Evolutionary conservation across 2,888 invertebrate genomes (phyloP), one percentile per base, ranked within the genome.

Genomic region (Drosophila aldrichi): DNA sequence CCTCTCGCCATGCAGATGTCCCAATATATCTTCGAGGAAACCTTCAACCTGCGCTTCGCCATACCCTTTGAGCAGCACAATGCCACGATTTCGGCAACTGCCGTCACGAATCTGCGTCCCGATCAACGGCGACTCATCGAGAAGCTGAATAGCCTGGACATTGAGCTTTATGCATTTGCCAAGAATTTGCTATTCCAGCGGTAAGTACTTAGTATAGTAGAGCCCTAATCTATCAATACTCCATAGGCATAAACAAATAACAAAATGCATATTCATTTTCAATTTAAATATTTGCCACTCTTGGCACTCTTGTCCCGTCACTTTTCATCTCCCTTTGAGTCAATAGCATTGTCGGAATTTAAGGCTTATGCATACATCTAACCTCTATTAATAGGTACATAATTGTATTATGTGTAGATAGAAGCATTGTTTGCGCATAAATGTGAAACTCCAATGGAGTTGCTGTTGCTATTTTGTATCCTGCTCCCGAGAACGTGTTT

Each of bases 21-120:
- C 34, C 98, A 98, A 92, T 98, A 98, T 93, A 96, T 98, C 82
- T 98, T 98, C 92, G 98, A 98, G 92, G 97, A 97, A 93, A 97
- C 97, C 18, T 98, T 98, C 92, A 97, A 97, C 92, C 94, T 98
- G 90, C 95, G 97, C 72, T 98, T 98, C 93, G 96, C 96, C 71
- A 96, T 97, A 87, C 96, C 97, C 58, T 98, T 98, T 93, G 96
- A 97, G 88, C 98, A 98, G 93, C 97, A 97, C 93, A 98, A 98
- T 93, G 95, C 96, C 68, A 98, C 98, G 0, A 95, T 97, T 74
- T 97, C 97, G 22, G 96, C 96, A 77, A 95, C 96, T 61, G 97
- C 97, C 58, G 95, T 97, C 88, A 96, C 96, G 18, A 95, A 96
- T 68, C 94, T 98, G 70, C 95, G 95, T 40, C 94, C 95, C 0